phyloP scores from a whole-genome alignment of 2,888 invertebrate species.

The Parnassius orleans region DNA sequence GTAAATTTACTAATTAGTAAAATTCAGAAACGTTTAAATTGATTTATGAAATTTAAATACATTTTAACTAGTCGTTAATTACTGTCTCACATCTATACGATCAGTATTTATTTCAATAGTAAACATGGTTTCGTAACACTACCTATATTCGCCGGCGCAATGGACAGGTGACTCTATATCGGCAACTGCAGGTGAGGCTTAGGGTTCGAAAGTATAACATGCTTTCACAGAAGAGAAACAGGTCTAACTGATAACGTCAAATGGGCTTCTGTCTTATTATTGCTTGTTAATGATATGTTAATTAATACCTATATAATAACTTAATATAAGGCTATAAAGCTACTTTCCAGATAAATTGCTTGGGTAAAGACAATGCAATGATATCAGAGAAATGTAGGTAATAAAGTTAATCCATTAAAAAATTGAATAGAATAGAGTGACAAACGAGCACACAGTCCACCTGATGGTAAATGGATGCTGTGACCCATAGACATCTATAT shows the following conservation, averaged over 20 bases:
- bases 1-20: no score
- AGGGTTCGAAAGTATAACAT: slow-evolving; percentile 18
- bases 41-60: no score
- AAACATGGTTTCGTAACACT: slow-evolving; percentile 20
- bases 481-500: no score
- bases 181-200: slow-evolving; percentile 22
- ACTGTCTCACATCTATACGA: slow-evolving; percentile 6
- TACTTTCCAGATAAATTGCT: slow-evolving; percentile 23
- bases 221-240: slow-evolving; percentile 27
- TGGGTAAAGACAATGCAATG: slow-evolving; percentile 14
- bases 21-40: no score
- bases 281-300: slow-evolving; percentile 26
- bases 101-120: slow-evolving; percentile 10
- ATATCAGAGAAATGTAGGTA: no score
- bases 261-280: slow-evolving; percentile 24
- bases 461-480: no score
- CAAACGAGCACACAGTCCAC: no score
- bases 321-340: slow-evolving; percentile 24
- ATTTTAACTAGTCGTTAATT: background rate
- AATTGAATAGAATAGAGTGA: no score
- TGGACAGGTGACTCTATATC: slow-evolving; percentile 17
- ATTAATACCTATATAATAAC: slow-evolving; percentile 17
- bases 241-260: slow-evolving; percentile 22
- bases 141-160: slow-evolving; percentile 9
- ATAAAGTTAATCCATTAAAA: no score